A percentile compares a stretch with the other conserved stretches of the same genome.
These are phyloP conservation scores for Drosophila neonasuta DNA, from an alignment of 2,888 invertebrate species.

Conservation along the genomic window DNA sequence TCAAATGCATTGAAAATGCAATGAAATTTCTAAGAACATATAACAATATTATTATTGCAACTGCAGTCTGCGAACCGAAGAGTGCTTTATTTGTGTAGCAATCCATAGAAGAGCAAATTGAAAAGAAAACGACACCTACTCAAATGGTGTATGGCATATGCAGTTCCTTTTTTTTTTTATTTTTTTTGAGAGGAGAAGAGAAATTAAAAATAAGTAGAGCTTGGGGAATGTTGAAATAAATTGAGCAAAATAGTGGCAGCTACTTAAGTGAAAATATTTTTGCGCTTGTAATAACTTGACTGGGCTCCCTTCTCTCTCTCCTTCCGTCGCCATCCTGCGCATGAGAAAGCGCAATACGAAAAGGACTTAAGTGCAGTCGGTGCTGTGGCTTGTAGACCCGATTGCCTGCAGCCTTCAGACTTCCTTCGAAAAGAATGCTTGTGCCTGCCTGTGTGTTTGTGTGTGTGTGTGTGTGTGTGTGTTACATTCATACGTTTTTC, in stretches of 20 bases:
- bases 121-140: conserved; percentile 33
- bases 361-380: conserved; percentile 62
- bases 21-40: conserved; percentile 9
- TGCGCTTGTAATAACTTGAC: conserved; percentile 74
- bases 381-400: conserved; percentile 44
- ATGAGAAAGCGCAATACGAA: conserved; percentile 59
- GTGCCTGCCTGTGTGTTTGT: conserved; percentile 16
- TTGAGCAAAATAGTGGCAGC: conserved; percentile 76
- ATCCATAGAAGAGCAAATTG: conserved; percentile 31
- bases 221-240: conserved; percentile 64
- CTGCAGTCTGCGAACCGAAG: neutral
- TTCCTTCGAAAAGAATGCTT: conserved; percentile 7
- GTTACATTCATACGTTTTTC: conserved; percentile 74
- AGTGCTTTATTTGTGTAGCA: conserved; percentile 10
- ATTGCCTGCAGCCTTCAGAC: neutral
- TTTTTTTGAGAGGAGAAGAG: conserved; percentile 1
- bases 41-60: conserved; percentile 25
- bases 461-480: neutral
- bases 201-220: conserved; percentile 61
- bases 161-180: neutral
- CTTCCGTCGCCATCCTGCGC: neutral
- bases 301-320: conserved; percentile 12
- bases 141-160: conserved; percentile 48
- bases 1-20: conserved; percentile 1
- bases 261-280: conserved; percentile 77